These are phyloP conservation scores for Drosophila sechellia DNA, from an alignment of 1,140 invertebrate species.

Conservation along the genomic window DNA sequence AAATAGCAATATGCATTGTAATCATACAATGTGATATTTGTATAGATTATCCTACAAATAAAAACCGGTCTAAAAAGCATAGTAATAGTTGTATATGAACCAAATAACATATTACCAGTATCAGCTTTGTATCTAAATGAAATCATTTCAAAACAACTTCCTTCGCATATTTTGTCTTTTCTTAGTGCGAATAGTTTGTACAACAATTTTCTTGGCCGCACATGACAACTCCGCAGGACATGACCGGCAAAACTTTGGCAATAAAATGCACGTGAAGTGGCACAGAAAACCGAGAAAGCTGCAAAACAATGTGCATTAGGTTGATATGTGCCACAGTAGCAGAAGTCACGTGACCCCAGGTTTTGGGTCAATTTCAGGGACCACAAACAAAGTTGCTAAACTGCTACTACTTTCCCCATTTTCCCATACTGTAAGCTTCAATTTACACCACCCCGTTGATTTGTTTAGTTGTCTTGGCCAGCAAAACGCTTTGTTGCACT, in stretches of 20 bases:
- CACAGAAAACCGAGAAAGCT: constrained; percentile 30
- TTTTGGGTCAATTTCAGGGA: constrained; percentile 46
- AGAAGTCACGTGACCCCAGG: constrained; percentile 11
- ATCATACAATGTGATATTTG: no score
- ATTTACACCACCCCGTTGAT: constrained; percentile 21
- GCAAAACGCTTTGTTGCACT: constrained; percentile 32
- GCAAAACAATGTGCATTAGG: constrained; percentile 46
- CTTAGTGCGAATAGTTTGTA: constrained; percentile 2
- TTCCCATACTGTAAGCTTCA: constrained; percentile 11
- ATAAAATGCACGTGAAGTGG: constrained; percentile 51
- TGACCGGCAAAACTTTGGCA: constrained; percentile 49
- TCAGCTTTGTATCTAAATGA: background rate
- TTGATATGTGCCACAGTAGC: constrained; percentile 27
- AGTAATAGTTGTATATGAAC: background rate
- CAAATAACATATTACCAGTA: background rate
- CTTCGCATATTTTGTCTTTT: background rate
- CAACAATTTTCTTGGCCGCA: constrained; percentile 18
- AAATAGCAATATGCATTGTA: background rate
- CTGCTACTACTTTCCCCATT: constrained; percentile 18
- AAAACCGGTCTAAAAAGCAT: no score
- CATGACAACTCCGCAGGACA: constrained; percentile 41
- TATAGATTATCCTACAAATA: no score
- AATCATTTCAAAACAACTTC: background rate
- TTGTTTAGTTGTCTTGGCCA: constrained; percentile 41
- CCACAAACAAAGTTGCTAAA: constrained; percentile 48